phyloP scores from a whole-genome alignment of 1,140 invertebrate genomes.

The Trypoxylus dichotomus region DNA sequence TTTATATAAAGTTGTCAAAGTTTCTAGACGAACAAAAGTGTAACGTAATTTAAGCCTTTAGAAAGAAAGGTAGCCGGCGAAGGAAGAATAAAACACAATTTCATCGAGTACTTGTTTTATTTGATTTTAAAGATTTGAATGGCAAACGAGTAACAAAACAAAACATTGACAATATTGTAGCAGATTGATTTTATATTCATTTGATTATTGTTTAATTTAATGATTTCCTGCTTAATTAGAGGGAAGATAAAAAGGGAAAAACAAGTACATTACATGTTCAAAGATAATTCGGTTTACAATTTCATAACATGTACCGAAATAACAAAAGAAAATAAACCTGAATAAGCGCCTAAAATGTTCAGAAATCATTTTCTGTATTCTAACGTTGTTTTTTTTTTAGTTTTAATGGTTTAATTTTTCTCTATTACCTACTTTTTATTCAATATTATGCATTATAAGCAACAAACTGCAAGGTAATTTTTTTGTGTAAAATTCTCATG shows the following conservation, averaged over 20 bases:
- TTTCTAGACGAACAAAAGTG: too few relatives aligned
- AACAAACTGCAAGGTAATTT: conserved; percentile 29
- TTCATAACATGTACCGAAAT: conserved; percentile 5
- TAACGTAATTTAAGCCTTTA: too few relatives aligned
- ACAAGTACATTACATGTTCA: conserved; percentile 18
- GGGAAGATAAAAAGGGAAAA: conserved; percentile 5
- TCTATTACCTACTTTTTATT: conserved; percentile 11
- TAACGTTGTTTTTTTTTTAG: not conserved
- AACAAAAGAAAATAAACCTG: not conserved
- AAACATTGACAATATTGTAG: not conserved
- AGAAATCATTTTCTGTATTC: not conserved
- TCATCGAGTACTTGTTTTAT: conserved; percentile 28
- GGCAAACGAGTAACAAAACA: conserved; percentile 10
- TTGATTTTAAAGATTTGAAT: conserved; percentile 25
- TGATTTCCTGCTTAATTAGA: not conserved
- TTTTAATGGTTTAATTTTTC: conserved; percentile 7
- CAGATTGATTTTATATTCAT: not conserved
- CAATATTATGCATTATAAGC: conserved; percentile 27
- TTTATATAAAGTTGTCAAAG: too few relatives aligned
- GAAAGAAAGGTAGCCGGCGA: too few relatives aligned
- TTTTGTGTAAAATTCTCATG: conserved; percentile 22
- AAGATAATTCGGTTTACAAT: conserved; percentile 21
- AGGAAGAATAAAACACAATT: conserved; percentile 5
- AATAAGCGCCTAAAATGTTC: conserved; percentile 9
- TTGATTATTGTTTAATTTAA: not conserved